Evolutionary conservation across 2,113 vertebrate species (phyloP), one percentile per base, ranked within the genome.

Genomic region (Marmota monax): DNA sequence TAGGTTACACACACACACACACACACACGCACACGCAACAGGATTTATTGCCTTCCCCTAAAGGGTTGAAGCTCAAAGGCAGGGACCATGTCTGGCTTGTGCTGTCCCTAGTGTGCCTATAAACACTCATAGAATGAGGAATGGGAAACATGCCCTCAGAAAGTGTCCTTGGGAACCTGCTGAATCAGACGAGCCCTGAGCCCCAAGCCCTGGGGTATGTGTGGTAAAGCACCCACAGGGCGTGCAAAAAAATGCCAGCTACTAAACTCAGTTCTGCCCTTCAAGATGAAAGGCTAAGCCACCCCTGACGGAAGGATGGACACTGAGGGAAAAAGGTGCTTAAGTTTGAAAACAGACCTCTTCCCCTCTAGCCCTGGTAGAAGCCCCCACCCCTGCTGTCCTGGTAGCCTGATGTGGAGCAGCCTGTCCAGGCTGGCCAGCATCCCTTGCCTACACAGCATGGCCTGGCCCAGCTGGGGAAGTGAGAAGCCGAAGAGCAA

Each of bases 331-430:
- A 45, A 53, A 37, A 84, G 39, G 17, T 2, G 13, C 34, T 58
- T 6, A 0, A 10, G 42, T 1, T 27, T n/a, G 11, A 34, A 27
- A 0, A 0, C 0, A 34, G 2, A 13, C 39, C 3, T 17, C 73
- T 65, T 13, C 22, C 45, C 63, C 27, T 13, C 5, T 27, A 67
- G 29, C 29, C 29, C 63, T 29, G 65, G 27, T 14, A 6, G 27
- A 37, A 56, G 37, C 67, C 48, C 32, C 4, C 11, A 42, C 3
- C 45, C 39, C 29, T 4, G 73, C 37, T 67, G 56, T 7, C 3
- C 42, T 65, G 18, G 61, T 4, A 4, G 6, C 4, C 7, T 4
- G 69, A 16, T 0, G 4, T 22, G 0, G n/a, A 78, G 63, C 70
- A 32, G 56, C 34, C 37, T 17, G 32, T 32, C 80, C 13, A 13